Evolutionary conservation across 2,113 vertebrate species (phyloP).

Genomic region (Ictidomys tridecemlineatus): DNA sequence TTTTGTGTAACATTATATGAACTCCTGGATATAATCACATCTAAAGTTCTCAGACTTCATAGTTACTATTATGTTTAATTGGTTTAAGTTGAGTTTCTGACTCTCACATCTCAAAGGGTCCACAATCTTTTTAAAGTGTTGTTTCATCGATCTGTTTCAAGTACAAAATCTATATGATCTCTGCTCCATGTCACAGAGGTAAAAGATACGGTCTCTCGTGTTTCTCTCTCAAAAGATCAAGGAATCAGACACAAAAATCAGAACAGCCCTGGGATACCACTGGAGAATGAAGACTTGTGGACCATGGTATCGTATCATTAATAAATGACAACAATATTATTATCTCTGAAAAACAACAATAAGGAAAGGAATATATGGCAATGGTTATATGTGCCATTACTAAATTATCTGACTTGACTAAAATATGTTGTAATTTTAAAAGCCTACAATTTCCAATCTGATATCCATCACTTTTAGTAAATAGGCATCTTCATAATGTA

Average conservation of each 20-base stretch:
- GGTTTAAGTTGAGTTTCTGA: background rate
- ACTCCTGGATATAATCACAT: background rate
- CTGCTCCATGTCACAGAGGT: background rate
- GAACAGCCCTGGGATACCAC: background rate
- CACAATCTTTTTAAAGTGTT: background rate
- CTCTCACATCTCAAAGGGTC: background rate
- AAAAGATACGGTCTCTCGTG: background rate
- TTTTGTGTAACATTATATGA: background rate
- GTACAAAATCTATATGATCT: background rate
- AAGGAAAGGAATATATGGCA: background rate
- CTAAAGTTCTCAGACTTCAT: background rate
- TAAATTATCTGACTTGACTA: background rate
- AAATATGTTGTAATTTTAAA: background rate
- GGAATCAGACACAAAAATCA: background rate
- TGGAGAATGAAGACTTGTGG: background rate
- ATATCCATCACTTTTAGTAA: background rate
- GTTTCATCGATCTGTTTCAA: background rate
- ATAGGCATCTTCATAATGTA: background rate
- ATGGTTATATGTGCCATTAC: background rate
- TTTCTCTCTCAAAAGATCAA: slow-evolving; percentile 1
- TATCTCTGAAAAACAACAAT: slow-evolving; percentile 7
- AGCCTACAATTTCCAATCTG: background rate
- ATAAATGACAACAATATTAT: background rate
- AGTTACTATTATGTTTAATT: background rate
- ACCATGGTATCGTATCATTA: background rate